Percentiles rank a stretch among this genome's conserved stretches.
phyloP scores from a whole-genome alignment of 37 sponge, comb jelly and placozoan species.

The Cladorhizidae sp. region DNA sequence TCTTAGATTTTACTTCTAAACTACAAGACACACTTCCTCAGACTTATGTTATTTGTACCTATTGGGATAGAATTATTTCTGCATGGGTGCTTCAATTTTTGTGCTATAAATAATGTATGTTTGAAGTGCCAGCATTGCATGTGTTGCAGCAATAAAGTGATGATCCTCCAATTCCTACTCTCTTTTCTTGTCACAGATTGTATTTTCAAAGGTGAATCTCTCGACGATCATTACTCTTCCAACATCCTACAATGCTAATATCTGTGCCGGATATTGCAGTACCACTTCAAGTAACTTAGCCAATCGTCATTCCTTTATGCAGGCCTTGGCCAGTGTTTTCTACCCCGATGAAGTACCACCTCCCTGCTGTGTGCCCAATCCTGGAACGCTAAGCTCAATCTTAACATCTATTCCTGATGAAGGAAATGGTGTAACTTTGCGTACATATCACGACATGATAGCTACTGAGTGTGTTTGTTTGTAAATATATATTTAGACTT shows the following conservation, averaged over 20 bases:
- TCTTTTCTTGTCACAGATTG: constrained; percentile 23
- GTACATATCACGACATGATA: constrained; percentile 21
- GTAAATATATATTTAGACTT: too few species aligned
- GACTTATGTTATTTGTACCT: not conserved
- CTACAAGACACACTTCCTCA: too few species aligned
- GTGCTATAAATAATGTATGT: not conserved
- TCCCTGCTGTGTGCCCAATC: constrained; percentile 61
- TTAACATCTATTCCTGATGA: not conserved
- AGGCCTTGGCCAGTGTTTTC: constrained; percentile 1
- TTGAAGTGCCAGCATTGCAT: not conserved
- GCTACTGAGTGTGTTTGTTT: constrained; percentile 37
- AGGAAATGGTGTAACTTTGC: not conserved
- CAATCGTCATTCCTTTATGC: constrained; percentile 54
- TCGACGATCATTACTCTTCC: constrained; percentile 8
- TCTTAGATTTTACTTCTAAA: too few species aligned
- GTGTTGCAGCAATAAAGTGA: not conserved
- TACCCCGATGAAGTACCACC: constrained; percentile 41
- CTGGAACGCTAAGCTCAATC: not conserved
- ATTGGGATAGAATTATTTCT: not conserved
- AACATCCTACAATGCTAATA: constrained; percentile 29
- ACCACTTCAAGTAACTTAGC: not conserved
- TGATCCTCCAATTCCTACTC: not conserved
- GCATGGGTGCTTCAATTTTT: too few species aligned
- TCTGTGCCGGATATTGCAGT: constrained; percentile 56
- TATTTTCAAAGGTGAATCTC: not conserved